Base-by-base conservation (phyloP, 2,797 vertebrate species). In the Oreochromis mossambicus region DNA sequence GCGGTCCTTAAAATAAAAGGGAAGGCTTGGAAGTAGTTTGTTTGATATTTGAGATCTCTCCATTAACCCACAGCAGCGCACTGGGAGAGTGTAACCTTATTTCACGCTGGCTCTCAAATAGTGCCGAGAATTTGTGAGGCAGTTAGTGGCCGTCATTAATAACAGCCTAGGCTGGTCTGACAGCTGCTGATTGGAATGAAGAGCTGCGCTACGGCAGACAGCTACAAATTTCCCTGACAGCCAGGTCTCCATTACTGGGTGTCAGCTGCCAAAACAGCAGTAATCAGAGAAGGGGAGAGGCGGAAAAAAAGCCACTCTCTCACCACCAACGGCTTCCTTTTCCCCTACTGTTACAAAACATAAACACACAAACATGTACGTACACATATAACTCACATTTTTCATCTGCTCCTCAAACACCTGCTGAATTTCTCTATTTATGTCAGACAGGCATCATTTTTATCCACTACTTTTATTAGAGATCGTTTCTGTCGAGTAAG, bases 61-160 rank as follows among this genome's bases (percentile, higher is more conserved):
- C 94, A 94, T 95, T 92, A 94, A 94, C 90, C 94, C 92, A 77
- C 89, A 79, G 92, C 92, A 86, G 92, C 91, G 86, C 95, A 93
- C 89, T 77, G 91, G 88, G 88, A 91, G 92, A 94, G 93, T 86
- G 94, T 92, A 92, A 93, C 95, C 95, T 94, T 95, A 95, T 96
- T 97, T 96, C 93, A 96, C 93, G 77, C 94, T 91, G 92, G 94
- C 95, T 92, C 93, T 92, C 92, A 94, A 92, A 96, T 95, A 95
- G 96, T 94, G 95, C 86, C 19, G 95, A 96, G 96, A 96, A 96
- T 95, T 95, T 95, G 96, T 52, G 88, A 94, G 82, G 81, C 95
- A 96, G 95, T 96, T 96, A 97, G 94, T 95, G 95, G 91, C 94
- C 92, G 75, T 96, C 95, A 96, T 96, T 97, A 97, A 97, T 96